Conservation (phyloP, 1,140 invertebrate species). For the Calliphora vicina region DNA sequence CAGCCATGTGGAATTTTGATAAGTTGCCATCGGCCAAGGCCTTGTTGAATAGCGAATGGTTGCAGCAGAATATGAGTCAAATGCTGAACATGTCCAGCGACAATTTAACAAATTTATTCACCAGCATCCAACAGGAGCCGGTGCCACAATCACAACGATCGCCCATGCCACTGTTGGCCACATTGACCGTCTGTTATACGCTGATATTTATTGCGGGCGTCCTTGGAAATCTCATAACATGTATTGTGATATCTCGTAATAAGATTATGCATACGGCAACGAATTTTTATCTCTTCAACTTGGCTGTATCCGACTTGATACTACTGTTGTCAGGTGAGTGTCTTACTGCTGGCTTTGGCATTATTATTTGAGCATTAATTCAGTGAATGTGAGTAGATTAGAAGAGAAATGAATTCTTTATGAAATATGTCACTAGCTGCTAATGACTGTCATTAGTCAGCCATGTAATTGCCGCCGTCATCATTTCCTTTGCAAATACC, state of each 20-base stretch:
- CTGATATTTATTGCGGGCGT: slow-evolving; percentile 83
- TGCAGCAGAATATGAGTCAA: slow-evolving; percentile 58
- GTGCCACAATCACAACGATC: slow-evolving; percentile 29
- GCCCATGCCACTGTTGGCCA: slow-evolving; percentile 66
- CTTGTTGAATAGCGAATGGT: slow-evolving; percentile 54
- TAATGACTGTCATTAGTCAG: neutral
- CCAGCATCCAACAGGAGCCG: slow-evolving; percentile 47
- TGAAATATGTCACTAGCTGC: neutral
- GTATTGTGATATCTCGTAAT: slow-evolving; percentile 83
- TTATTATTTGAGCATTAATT: no score
- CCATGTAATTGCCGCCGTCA: neutral
- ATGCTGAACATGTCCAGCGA: slow-evolving; percentile 58
- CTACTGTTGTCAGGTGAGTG: slow-evolving; percentile 70
- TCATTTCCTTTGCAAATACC: neutral
- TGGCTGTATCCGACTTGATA: slow-evolving; percentile 89
- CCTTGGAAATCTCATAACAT: slow-evolving; percentile 85
- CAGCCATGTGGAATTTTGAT: slow-evolving; percentile 14
- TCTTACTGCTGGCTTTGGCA: no score
- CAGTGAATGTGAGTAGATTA: neutral
- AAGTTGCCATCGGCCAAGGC: slow-evolving; percentile 24
- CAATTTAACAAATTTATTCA: slow-evolving; percentile 54
- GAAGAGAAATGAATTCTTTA: neutral
- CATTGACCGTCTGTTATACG: slow-evolving; percentile 75
- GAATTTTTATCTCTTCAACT: slow-evolving; percentile 87
- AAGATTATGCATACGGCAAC: slow-evolving; percentile 84